phyloP scores from a whole-genome alignment of 2,113 vertebrate species.

The Muscicapa adusta region DNA sequence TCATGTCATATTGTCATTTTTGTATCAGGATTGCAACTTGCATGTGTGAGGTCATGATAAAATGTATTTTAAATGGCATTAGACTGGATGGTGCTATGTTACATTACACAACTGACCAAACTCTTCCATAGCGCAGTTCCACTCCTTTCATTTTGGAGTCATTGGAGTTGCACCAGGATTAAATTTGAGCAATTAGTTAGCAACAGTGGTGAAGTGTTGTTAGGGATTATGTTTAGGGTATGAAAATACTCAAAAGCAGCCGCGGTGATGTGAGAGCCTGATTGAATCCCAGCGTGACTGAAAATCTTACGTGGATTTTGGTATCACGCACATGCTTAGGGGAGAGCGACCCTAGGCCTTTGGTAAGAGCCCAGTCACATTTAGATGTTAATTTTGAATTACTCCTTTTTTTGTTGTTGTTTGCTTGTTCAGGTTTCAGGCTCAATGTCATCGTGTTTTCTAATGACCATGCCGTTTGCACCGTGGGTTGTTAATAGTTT shows the following conservation, averaged over 20 bases:
- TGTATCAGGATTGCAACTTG: conserved; percentile 49
- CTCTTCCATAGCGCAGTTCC: conserved; percentile 4
- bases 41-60: conserved; percentile 55
- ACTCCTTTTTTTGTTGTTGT: not conserved
- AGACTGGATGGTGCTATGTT: conserved; percentile 38
- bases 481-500: conserved; percentile 27
- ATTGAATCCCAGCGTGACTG: not conserved
- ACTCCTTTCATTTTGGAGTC: not conserved
- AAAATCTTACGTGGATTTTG: not conserved
- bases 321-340: not conserved
- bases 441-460: not conserved
- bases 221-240: not conserved
- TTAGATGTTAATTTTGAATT: not conserved
- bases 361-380: not conserved
- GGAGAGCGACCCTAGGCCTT: not conserved
- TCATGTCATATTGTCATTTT: not conserved
- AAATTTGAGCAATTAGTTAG: conserved; percentile 4
- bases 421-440: conserved; percentile 21
- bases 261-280: not conserved
- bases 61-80: conserved; percentile 49
- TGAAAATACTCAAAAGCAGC: conserved; percentile 5
- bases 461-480: conserved; percentile 22
- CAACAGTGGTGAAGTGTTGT: not conserved
- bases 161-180: not conserved
- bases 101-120: not conserved